A percentile compares a stretch with the other conserved stretches of the same genome.
Evolutionary conservation across 2,888 invertebrate species (phyloP).

Genomic region (Cenopis cana): DNA sequence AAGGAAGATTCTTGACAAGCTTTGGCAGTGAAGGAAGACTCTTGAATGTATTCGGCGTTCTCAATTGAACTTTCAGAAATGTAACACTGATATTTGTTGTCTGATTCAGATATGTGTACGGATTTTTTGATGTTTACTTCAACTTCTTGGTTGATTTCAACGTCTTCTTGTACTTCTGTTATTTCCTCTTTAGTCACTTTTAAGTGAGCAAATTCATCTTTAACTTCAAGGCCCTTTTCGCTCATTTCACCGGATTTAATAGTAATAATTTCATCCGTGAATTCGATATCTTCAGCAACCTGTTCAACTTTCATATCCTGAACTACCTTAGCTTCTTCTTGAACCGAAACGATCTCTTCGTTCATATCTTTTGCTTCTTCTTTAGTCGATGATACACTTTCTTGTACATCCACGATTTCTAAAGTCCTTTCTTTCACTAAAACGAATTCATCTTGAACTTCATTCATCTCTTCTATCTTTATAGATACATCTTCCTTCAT

Average conservation of each 20-base stretch:
- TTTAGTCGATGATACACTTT: neutral
- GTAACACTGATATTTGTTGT: constrained; percentile 37
- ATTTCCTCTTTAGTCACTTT: constrained; percentile 42
- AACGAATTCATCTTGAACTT: constrained; percentile 4
- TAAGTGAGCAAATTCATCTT: constrained; percentile 33
- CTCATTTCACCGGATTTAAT: neutral
- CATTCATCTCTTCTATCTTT: neutral
- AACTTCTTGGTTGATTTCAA: constrained; percentile 44
- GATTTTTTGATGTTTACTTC: constrained; percentile 33
- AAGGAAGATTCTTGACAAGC: constrained; percentile 37
- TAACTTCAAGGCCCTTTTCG: constrained; percentile 14
- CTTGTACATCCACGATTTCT: neutral
- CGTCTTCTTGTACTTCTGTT: constrained; percentile 37
- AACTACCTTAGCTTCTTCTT: constrained; percentile 46
- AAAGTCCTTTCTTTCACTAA: constrained; percentile 46
- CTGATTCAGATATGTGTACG: constrained; percentile 42
- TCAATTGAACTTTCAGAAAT: constrained; percentile 26
- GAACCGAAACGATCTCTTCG: constrained; percentile 26
- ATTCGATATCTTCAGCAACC: constrained; percentile 43
- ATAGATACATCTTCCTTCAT: constrained; percentile 7
- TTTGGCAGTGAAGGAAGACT: constrained; percentile 37
- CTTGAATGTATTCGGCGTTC: constrained; percentile 33
- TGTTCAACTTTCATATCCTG: constrained; percentile 45
- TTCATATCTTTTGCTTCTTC: neutral
- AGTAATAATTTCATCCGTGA: constrained; percentile 31